Base-by-base conservation (phyloP, 1,140 invertebrate species). In the Drosophila tsacasi region DNA sequence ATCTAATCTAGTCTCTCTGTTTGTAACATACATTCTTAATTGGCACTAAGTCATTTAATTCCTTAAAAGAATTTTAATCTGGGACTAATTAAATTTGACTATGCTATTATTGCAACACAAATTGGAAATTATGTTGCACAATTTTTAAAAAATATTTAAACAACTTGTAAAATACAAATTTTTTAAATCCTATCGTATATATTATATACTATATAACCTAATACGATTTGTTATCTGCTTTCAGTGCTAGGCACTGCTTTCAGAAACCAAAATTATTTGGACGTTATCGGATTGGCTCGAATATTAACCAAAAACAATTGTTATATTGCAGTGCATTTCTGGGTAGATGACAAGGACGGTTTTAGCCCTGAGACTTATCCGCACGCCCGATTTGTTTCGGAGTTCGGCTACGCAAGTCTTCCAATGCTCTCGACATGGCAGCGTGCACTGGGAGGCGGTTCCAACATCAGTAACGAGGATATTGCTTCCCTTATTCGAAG, bases 371-470 rank as follows among this genome's bases (percentile, higher is more conserved):
- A 94, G 37, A 95, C 94, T 12, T 99, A 96, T 93, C 97, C 97
- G 1, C 94, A 94, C 15, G 95, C 97, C 2, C 95, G 98, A 76
- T 99, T 99, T 93, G 95, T 96, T 15, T 98, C 98, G 0, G 99
- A 99, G 93, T 99, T 99, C 91, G 99, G 99, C 2, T 97, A 97
- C 79, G 98, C 99, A 92, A 97, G 98, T n/a, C 94, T 97, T 21
- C 98, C 98, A 1, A 96, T 96, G 30, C 93, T 96, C 23, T 66
- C 74, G 1, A 63, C 89, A 25, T 93, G 92, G 92, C 62, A 82
- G 13, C 92, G 94, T 23, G 95, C 96, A 1, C 93, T 97, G 76
- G 91, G 94, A 35, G 83, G 91, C 25, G 64, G 76, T 0, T 91
- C 94, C 17, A 30, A 63, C 19, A 15, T 17, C 9, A 68, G 49